phyloP scores from a whole-genome alignment of 2,888 invertebrate genomes.

The Caenorhabditis sp. region DNA sequence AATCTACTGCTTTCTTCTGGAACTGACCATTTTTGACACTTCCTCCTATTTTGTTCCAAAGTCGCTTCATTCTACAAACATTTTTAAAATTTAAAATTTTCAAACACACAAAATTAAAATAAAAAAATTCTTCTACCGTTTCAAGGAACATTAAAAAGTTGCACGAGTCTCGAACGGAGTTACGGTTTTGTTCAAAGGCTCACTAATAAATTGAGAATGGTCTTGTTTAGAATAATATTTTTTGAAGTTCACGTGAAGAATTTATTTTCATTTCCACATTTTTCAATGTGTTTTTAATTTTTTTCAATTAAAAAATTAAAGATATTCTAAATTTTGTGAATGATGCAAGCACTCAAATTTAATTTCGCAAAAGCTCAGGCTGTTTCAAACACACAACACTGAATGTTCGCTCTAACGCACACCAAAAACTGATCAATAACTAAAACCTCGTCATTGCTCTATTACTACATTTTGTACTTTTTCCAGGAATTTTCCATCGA shows the following conservation, averaged over 20 bases:
- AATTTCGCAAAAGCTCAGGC: background rate
- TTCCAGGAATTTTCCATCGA: background rate
- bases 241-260: background rate
- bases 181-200: background rate
- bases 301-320: no score
- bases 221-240: background rate
- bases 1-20: conserved; percentile 49
- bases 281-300: background rate
- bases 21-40: conserved; percentile 50
- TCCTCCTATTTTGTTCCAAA: conserved; percentile 53
- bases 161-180: conserved; percentile 5
- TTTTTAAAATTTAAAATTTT: background rate
- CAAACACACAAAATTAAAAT: conserved; percentile 1
- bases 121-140: background rate
- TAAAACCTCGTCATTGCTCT: conserved; percentile 29
- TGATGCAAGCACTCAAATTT: no score
- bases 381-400: background rate
- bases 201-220: background rate
- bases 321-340: no score
- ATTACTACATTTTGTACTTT: background rate
- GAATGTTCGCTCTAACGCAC: conserved; percentile 14
- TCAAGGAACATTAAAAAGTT: conserved; percentile 16
- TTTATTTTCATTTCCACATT: background rate
- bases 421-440: conserved; percentile 27
- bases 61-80: conserved; percentile 41